phyloP scores from a whole-genome alignment of 2,888 invertebrate species.

The Halictus quadricinctus region DNA sequence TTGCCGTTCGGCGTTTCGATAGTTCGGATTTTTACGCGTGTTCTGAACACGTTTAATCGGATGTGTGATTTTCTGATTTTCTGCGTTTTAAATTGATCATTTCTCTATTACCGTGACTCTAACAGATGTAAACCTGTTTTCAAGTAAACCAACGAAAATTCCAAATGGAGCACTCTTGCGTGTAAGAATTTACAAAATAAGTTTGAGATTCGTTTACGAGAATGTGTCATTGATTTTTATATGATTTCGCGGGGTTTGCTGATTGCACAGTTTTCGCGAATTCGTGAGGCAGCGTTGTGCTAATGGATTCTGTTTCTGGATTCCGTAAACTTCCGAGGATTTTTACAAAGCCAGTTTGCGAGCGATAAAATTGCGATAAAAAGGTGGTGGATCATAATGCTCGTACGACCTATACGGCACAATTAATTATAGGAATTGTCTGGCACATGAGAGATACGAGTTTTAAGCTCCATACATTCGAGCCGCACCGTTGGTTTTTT shows the following conservation, averaged over 20 bases:
- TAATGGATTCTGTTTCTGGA: background rate
- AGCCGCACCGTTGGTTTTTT: conserved; percentile 7
- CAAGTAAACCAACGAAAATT: too few relatives aligned
- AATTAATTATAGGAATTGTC: conserved; percentile 21
- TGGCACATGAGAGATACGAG: conserved; percentile 17
- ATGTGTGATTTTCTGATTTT: background rate
- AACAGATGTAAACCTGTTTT: too few relatives aligned
- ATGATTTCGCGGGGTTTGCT: background rate
- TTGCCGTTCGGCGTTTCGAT: background rate
- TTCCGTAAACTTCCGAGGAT: background rate
- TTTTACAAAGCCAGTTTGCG: background rate
- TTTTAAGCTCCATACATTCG: conserved; percentile 19
- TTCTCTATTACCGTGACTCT: too few relatives aligned
- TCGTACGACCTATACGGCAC: background rate
- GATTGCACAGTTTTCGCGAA: too few relatives aligned
- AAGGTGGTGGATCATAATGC: conserved; percentile 9
- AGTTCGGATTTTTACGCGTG: background rate
- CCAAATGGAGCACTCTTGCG: too few relatives aligned
- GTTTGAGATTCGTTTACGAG: rapidly evolving
- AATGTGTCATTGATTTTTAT: background rate
- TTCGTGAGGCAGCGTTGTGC: background rate
- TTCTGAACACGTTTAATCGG: background rate
- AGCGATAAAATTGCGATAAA: conserved; percentile 9
- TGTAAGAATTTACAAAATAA: background rate
- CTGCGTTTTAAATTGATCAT: background rate